A percentile compares a stretch with the other conserved stretches of the same genome.
Evolutionary conservation across 2,113 vertebrate genomes (phyloP).

Genomic region (Amazona vittata): DNA sequence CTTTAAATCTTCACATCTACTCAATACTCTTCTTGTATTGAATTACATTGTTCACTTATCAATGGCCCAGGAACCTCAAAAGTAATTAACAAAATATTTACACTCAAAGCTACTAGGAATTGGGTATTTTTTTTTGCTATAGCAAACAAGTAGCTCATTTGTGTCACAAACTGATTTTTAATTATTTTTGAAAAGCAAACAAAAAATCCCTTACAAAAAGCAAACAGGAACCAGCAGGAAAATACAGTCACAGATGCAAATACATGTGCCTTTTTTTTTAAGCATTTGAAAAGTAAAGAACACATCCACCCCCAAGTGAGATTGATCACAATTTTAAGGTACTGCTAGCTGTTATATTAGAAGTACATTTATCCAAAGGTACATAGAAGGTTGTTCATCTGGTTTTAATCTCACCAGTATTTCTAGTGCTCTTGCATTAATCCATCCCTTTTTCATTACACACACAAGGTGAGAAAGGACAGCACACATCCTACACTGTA

Average conservation of each 20-base stretch:
- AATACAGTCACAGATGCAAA: not conserved
- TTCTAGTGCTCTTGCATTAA: not conserved
- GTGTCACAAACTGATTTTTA: not conserved
- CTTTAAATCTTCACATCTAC: not conserved
- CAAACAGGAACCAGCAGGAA: not conserved
- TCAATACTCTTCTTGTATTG: not conserved
- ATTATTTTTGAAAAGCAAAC: not conserved
- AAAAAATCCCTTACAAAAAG: not conserved
- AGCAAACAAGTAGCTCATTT: not conserved
- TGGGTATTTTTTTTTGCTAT: not conserved
- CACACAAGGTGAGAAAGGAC: not conserved
- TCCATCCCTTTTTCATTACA: not conserved
- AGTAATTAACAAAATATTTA: not conserved
- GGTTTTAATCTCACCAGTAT: not conserved
- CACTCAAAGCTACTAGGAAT: not conserved
- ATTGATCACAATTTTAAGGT: not conserved
- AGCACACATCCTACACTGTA: not conserved
- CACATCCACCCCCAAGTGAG: not conserved
- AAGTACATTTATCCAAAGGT: not conserved
- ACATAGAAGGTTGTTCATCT: not conserved
- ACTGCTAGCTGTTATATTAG: not conserved
- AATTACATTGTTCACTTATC: not conserved
- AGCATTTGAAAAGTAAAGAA: not conserved
- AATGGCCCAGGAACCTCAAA: not conserved
- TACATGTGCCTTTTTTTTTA: not conserved